Percentiles rank a stretch among this genome's conserved stretches.
These are phyloP conservation scores for Pygmarrhopalites habei DNA, from an alignment of 1,140 invertebrate species.

Conservation along the genomic window DNA sequence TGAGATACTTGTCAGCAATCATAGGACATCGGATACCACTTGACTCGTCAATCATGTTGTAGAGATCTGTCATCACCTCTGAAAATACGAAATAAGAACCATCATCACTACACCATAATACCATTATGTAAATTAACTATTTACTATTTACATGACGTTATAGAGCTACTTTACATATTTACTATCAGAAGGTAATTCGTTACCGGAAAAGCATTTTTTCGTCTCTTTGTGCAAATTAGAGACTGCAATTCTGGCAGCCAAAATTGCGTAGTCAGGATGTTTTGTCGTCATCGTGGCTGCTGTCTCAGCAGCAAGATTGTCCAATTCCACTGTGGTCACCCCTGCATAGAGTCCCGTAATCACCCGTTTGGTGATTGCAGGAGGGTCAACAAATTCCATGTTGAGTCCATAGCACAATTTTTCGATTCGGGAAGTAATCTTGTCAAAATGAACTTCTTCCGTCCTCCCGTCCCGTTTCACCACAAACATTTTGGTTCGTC, in stretches of 20 bases:
- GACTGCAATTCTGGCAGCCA: slow-evolving; percentile 91
- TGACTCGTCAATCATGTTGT: slow-evolving; percentile 65
- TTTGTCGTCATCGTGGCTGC: slow-evolving; percentile 91
- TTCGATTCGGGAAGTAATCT: slow-evolving; percentile 91
- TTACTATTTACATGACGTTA: too few species aligned
- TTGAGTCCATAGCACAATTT: slow-evolving; percentile 94
- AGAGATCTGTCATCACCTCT: slow-evolving; percentile 88
- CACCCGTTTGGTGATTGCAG: slow-evolving; percentile 76
- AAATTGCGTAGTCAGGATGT: slow-evolving; percentile 93
- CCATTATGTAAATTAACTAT: slow-evolving; percentile 13
- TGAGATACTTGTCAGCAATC: slow-evolving; percentile 75
- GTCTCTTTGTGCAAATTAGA: slow-evolving; percentile 98
- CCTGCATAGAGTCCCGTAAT: slow-evolving; percentile 91
- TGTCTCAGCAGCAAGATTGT: slow-evolving; percentile 94
- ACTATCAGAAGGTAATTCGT: slow-evolving; percentile 18
- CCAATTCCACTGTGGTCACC: slow-evolving; percentile 91
- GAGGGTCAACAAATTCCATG: slow-evolving; percentile 90
- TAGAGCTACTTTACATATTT: slow-evolving; percentile 10
- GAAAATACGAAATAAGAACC: slow-evolving; percentile 43
- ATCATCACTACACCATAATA: not conserved
- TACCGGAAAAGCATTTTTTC: slow-evolving; percentile 80
- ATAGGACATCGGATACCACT: slow-evolving; percentile 66
- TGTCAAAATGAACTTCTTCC: slow-evolving; percentile 92
- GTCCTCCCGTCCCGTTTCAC: slow-evolving; percentile 67
- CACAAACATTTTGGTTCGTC: slow-evolving; percentile 44